A percentile compares a stretch with the other conserved stretches of the same genome.
These are phyloP conservation scores for Coregonus clupeaformis DNA, from an alignment of 2,113 vertebrate species.

Conservation along the genomic window DNA sequence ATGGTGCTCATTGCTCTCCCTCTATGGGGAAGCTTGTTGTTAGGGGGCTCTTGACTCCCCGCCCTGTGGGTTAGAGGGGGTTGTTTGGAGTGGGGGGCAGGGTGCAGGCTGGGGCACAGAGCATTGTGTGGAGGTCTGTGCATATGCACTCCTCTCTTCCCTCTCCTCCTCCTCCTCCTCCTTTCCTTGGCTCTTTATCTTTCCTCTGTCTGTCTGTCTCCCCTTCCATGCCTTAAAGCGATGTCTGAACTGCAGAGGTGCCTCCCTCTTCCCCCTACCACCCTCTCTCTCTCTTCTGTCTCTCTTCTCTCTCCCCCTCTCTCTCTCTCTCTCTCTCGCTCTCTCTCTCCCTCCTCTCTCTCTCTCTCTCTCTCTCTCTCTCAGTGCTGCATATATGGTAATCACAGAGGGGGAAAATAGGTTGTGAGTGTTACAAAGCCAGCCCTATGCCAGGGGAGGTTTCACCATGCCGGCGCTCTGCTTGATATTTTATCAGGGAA, in stretches of 20 bases:
- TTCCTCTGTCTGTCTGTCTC: not conserved
- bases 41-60: too few species aligned
- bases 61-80: not conserved
- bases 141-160: not conserved
- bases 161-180: not conserved
- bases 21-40: not conserved
- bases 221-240: conserved; percentile 31
- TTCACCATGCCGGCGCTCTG: not conserved
- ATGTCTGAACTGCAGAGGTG: conserved; percentile 38
- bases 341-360: not conserved
- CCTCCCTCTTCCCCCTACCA: too few species aligned
- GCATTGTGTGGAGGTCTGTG: conserved; percentile 30
- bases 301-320: not conserved
- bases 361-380: conserved; percentile 16
- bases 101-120: not conserved
- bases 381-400: conserved; percentile 20
- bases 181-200: conserved; percentile 35
- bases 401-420: conserved; percentile 24
- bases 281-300: too few species aligned
- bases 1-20: not conserved
- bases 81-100: not conserved
- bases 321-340: not conserved
- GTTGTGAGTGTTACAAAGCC: conserved; percentile 22
- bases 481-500: not conserved
- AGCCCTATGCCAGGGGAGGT: conserved; percentile 2